Evolutionary conservation across 2,797 vertebrate genomes (phyloP).

Genomic region (Coranthus polyacanthus): DNA sequence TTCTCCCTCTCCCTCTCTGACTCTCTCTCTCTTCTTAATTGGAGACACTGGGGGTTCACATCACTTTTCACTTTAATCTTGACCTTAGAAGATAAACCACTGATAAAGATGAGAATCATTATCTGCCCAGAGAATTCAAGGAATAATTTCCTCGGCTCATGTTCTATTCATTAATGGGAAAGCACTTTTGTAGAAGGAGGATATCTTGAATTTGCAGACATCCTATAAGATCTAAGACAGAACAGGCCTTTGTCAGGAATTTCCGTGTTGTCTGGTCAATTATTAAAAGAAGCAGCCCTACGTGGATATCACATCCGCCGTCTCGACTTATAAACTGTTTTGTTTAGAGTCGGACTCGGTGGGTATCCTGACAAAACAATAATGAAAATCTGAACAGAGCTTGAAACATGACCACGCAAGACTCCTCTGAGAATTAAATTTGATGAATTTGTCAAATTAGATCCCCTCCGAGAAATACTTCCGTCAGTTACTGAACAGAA

Average conservation of each 20-base stretch:
- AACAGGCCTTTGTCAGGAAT: constrained; percentile 62
- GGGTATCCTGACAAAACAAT: constrained; percentile 27
- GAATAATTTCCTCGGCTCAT: constrained; percentile 81
- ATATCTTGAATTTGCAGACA: constrained; percentile 80
- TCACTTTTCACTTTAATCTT: constrained; percentile 88
- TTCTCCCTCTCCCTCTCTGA: constrained; percentile 41
- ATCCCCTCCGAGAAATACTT: constrained; percentile 20
- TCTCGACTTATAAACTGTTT: constrained; percentile 50
- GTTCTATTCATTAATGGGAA: constrained; percentile 81
- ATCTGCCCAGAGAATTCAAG: constrained; percentile 83
- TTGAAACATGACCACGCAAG: constrained; percentile 32
- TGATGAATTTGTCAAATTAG: constrained; percentile 29
- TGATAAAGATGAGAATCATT: constrained; percentile 88
- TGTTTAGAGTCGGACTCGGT: constrained; percentile 50
- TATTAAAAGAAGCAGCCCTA: constrained; percentile 43
- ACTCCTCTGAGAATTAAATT: constrained; percentile 11
- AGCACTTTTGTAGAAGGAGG: constrained; percentile 72
- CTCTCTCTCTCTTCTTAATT: constrained; percentile 81
- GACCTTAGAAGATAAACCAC: constrained; percentile 88
- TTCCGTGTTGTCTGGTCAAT: constrained; percentile 56
- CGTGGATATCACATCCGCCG: constrained; percentile 55
- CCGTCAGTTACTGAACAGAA: constrained; percentile 4
- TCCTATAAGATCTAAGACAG: constrained; percentile 68
- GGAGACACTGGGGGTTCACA: constrained; percentile 85
- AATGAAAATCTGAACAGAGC: constrained; percentile 24